These are phyloP conservation scores for Listronotus oregonensis DNA, from an alignment of 1,140 invertebrate species.

Conservation along the genomic window DNA sequence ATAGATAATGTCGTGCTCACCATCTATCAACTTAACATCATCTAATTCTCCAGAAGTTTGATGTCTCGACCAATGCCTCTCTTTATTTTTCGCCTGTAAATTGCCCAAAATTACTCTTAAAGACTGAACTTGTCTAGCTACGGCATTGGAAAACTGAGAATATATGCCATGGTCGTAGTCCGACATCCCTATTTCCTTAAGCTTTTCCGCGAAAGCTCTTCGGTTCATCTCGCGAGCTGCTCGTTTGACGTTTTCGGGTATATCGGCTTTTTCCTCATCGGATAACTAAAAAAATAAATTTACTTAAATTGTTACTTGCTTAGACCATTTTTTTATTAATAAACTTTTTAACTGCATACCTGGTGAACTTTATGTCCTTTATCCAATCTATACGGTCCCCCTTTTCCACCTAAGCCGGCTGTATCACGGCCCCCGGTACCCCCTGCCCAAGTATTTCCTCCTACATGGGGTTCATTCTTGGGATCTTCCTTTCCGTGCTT, in stretches of 20 bases:
- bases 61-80: conserved; percentile 90
- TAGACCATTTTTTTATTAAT: neutral
- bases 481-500: conserved; percentile 93
- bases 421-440: conserved; percentile 91
- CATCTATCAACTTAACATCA: conserved; percentile 95
- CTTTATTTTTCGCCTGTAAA: conserved; percentile 90
- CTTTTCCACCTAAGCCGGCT: conserved; percentile 91
- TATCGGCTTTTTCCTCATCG: conserved; percentile 86
- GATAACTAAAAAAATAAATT: conserved; percentile 64
- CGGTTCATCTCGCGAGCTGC: conserved; percentile 92
- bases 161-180: conserved; percentile 91
- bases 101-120: conserved; percentile 70
- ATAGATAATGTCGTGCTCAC: too few relatives aligned
- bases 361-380: conserved; percentile 92
- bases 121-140: conserved; percentile 74
- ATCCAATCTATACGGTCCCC: conserved; percentile 89
- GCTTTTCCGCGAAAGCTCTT: conserved; percentile 85
- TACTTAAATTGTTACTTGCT: neutral
- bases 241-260: conserved; percentile 86
- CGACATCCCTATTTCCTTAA: conserved; percentile 94
- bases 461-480: conserved; percentile 88
- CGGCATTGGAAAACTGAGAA: conserved; percentile 77
- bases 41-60: conserved; percentile 95
- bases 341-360: conserved; percentile 55
- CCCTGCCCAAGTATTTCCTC: conserved; percentile 95